Base-by-base conservation (phyloP, 2,113 vertebrate species). In the Engraulis encrasicolus region DNA sequence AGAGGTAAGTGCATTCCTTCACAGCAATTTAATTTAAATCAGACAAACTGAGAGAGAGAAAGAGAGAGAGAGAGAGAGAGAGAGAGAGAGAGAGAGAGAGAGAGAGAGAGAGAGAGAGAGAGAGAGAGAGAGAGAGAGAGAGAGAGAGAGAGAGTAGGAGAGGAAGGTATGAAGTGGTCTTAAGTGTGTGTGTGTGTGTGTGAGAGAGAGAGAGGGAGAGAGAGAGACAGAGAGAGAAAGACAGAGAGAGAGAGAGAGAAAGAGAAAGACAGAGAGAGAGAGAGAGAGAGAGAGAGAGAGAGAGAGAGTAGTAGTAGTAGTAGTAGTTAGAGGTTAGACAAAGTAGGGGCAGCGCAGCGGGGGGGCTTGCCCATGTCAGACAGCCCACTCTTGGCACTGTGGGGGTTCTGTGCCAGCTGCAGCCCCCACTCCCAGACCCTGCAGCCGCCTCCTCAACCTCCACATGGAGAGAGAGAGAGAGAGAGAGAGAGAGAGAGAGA, bases 401-500 rank as follows among this genome's bases (percentile, higher is more conserved):
- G 79, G 61, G 61, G 78, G 48, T 38, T 4, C 27, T 5, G 34
- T 61, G 83, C 48, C 58, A 85, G 36, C 48, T 50, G 80, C 66
- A 34, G 34, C 77, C 81, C 31, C 52, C 80, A 89, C 86, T 87
- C 19, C 48, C 79, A 18, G 27, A 48, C 40, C n/a, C 78, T 77
- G 61, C 58, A 78, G 79, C 74, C 71, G 48, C 79, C 78, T 38
- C 79, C 66, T 50, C 50, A 78, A 78, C 79, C 74, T 74, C 48
- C 40, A 82, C 84, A n/a, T n/a, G n/a, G n/a, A n/a, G n/a, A n/a
- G n/a, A n/a, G n/a, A n/a, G n/a, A n/a, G n/a, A n/a, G n/a, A n/a
- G n/a, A n/a, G n/a, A n/a, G n/a, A n/a, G n/a, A n/a, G n/a, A n/a
- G n/a, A n/a, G n/a, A n/a, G n/a, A n/a, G n/a, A n/a, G n/a, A n/a